A percentile compares a stretch with the other conserved stretches of the same genome.
Evolutionary conservation across 2,888 invertebrate genomes (phyloP).

Genomic region (Andricus curvator): DNA sequence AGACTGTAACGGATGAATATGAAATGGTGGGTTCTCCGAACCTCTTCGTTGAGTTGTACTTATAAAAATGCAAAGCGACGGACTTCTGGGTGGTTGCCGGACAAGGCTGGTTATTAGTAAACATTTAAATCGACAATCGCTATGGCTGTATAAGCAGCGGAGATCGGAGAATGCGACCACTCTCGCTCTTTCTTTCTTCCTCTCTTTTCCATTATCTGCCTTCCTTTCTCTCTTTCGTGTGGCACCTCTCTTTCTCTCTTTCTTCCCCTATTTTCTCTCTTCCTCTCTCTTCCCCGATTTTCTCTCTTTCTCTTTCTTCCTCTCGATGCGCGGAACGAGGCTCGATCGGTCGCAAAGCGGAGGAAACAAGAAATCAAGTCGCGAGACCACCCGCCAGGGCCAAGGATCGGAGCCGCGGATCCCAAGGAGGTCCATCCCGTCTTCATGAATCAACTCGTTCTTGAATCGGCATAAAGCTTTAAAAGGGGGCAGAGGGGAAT

Average conservation of each 20-base stretch:
- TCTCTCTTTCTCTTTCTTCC: conserved; percentile 45
- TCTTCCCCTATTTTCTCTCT: conserved; percentile 46
- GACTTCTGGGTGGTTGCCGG: conserved; percentile 78
- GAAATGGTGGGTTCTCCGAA: conserved; percentile 73
- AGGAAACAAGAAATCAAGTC: conserved; percentile 78
- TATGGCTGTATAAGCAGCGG: conserved; percentile 63
- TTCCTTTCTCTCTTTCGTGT: conserved; percentile 13
- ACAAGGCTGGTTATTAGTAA: conserved; percentile 78
- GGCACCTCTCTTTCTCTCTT: conserved; percentile 15
- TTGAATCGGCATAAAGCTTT: conserved; percentile 77
- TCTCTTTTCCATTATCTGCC: conserved; percentile 56
- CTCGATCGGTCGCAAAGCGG: conserved; percentile 62
- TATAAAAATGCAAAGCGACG: conserved; percentile 77
- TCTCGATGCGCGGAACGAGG: conserved; percentile 49
- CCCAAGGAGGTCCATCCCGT: conserved; percentile 77
- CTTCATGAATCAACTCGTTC: conserved; percentile 77
- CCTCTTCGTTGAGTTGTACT: conserved; percentile 66
- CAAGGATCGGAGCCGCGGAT: conserved; percentile 71
- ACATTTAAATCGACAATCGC: conserved; percentile 78
- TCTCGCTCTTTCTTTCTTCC: conserved; percentile 49
- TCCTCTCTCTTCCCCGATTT: conserved; percentile 50
- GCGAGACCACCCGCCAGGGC: conserved; percentile 77
- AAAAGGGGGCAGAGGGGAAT: conserved; percentile 49
- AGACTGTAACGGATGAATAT: conserved; percentile 69
- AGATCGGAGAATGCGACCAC: conserved; percentile 59